Evolutionary conservation across 2,888 invertebrate genomes (phyloP).

Genomic region (Iphiclides podalirius): DNA sequence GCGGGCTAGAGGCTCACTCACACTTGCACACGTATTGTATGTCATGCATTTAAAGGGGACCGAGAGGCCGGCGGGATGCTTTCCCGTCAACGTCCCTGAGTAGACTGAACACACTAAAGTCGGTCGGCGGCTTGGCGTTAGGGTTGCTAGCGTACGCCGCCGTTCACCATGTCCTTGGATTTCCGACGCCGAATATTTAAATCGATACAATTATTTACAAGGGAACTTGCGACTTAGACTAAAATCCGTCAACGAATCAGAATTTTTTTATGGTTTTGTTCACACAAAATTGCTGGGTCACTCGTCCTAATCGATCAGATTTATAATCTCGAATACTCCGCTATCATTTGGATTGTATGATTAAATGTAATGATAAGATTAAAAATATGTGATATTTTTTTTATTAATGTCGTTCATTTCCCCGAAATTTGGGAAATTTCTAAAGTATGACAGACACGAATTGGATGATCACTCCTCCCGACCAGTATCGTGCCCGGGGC

Average conservation of each 20-base stretch:
- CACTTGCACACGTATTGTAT: constrained; percentile 57
- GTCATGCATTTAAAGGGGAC: constrained; percentile 42
- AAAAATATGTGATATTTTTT: neutral
- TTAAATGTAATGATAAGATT: neutral
- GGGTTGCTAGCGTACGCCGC: constrained; percentile 61
- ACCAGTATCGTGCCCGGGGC: constrained; percentile 63
- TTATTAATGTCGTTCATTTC: constrained; percentile 2
- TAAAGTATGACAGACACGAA: constrained; percentile 39
- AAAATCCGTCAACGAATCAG: no score
- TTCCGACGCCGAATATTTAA: constrained; percentile 4
- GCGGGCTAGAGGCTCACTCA: constrained; percentile 55
- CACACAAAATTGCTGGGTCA: no score
- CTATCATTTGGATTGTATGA: no score
- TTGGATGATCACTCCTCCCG: constrained; percentile 68
- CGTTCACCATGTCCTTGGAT: constrained; percentile 39
- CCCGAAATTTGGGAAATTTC: constrained; percentile 34
- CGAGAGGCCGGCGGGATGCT: constrained; percentile 38
- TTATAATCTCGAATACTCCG: no score
- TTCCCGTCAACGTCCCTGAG: constrained; percentile 47
- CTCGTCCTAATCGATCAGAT: no score
- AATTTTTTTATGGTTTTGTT: no score
- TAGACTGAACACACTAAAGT: constrained; percentile 55
- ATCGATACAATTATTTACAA: no score
- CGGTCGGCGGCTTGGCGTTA: constrained; percentile 42
- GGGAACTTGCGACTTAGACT: no score